These are phyloP conservation scores for Apamea monoglypha DNA, from an alignment of 2,888 invertebrate species.

Conservation along the genomic window DNA sequence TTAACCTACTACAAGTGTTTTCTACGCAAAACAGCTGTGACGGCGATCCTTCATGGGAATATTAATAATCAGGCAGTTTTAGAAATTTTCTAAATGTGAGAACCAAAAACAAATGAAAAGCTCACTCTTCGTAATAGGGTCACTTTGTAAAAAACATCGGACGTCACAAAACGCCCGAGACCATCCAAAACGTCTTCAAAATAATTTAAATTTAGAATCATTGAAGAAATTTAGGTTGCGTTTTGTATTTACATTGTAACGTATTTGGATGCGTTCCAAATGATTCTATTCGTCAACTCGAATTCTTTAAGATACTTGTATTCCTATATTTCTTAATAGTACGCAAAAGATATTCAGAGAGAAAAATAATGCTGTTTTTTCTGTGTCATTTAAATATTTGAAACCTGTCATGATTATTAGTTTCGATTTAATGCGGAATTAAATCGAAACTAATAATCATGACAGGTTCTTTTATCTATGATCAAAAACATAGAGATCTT, in stretches of 20 bases:
- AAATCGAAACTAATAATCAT: too few species aligned
- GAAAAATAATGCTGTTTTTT: slow-evolving; percentile 23
- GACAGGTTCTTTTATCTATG: slow-evolving; percentile 47
- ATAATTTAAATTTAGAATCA: slow-evolving; percentile 62
- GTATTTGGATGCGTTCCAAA: slow-evolving; percentile 71
- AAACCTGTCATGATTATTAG: slow-evolving; percentile 40
- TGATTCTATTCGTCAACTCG: slow-evolving; percentile 64
- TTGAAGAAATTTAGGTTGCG: slow-evolving; percentile 70
- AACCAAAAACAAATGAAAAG: slow-evolving; percentile 24
- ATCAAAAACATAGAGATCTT: slow-evolving; percentile 54
- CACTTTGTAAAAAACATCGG: slow-evolving; percentile 55
- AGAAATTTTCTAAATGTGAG: slow-evolving; percentile 1
- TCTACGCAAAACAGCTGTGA: neutral
- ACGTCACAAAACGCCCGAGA: slow-evolving; percentile 38
- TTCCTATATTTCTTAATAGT: slow-evolving; percentile 41
- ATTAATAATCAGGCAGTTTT: neutral
- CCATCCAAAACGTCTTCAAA: slow-evolving; percentile 49
- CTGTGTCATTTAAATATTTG: slow-evolving; percentile 34
- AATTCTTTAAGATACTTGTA: slow-evolving; percentile 53
- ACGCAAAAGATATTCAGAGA: slow-evolving; percentile 24
- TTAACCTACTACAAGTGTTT: neutral
- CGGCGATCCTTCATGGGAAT: neutral
- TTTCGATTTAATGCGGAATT: slow-evolving; percentile 36
- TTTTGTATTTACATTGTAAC: slow-evolving; percentile 69
- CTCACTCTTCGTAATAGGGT: slow-evolving; percentile 46